A percentile compares a stretch with the other conserved stretches of the same genome.
These are phyloP conservation scores for Simalia tracyae DNA, from an alignment of 2,797 vertebrate genomes.

Conservation along the genomic window DNA sequence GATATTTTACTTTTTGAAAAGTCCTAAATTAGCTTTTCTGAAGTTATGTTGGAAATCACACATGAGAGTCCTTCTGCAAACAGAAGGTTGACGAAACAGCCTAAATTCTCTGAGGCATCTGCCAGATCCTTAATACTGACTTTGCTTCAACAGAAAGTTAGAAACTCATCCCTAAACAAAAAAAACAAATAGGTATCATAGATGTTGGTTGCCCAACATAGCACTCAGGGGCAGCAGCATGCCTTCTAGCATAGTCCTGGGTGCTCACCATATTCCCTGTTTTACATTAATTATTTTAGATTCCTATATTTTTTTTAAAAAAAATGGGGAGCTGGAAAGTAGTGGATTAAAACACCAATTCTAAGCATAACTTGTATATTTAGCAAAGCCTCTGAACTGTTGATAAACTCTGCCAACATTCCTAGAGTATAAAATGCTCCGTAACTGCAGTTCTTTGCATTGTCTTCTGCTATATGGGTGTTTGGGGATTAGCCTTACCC, in stretches of 20 bases:
- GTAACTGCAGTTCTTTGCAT: background rate
- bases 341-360: background rate
- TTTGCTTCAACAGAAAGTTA: background rate
- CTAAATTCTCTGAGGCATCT: background rate
- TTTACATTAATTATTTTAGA: background rate
- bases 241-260: background rate
- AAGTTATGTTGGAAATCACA: background rate
- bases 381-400: background rate
- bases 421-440: background rate
- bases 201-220: background rate
- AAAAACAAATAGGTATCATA: background rate
- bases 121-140: background rate
- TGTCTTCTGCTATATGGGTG: background rate
- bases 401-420: background rate
- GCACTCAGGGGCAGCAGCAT: constrained; percentile 42
- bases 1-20: background rate
- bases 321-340: background rate
- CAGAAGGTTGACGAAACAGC: background rate
- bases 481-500: background rate
- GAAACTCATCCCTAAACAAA: background rate
- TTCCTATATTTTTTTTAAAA: background rate
- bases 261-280: background rate
- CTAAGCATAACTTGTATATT: background rate
- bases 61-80: background rate
- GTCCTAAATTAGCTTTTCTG: background rate